phyloP scores from a whole-genome alignment of 2,888 invertebrate species.

The Drosophila borborema region DNA sequence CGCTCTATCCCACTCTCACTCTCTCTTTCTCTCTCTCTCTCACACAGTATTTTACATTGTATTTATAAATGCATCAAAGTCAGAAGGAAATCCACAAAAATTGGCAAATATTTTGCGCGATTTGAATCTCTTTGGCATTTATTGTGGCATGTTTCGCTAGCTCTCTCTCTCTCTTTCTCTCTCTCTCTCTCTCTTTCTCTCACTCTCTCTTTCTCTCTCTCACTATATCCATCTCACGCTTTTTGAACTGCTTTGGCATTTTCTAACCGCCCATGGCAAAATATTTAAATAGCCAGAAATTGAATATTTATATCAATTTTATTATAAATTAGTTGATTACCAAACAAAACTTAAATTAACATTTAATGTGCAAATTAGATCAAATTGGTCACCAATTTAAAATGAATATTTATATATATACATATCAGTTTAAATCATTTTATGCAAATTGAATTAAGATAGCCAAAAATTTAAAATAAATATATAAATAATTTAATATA shows the following conservation, averaged over 20 bases:
- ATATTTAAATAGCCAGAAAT: not conserved
- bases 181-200: not conserved
- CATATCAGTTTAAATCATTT: too few species aligned
- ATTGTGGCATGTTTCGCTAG: conserved; percentile 13
- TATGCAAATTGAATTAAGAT: too few species aligned
- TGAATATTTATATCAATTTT: not conserved
- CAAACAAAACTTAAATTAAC: too few species aligned
- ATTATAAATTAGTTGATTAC: not conserved
- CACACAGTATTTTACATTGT: not conserved
- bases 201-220: too few species aligned
- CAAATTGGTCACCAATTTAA: too few species aligned
- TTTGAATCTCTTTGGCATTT: conserved; percentile 27
- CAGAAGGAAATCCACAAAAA: conserved; percentile 22
- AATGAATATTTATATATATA: too few species aligned
- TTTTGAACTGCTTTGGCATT: conserved; percentile 2
- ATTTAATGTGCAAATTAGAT: too few species aligned
- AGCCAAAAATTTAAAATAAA: too few species aligned
- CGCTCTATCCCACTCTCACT: not conserved
- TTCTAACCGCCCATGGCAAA: not conserved
- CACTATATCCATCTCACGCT: not conserved
- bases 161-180: conserved; percentile 2
- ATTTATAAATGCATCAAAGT: conserved; percentile 7
- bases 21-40: not conserved
- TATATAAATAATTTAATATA: too few species aligned
- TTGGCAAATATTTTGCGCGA: conserved; percentile 24